phyloP scores from a whole-genome alignment of 2,888 invertebrate genomes.

The Cryptus armator region DNA sequence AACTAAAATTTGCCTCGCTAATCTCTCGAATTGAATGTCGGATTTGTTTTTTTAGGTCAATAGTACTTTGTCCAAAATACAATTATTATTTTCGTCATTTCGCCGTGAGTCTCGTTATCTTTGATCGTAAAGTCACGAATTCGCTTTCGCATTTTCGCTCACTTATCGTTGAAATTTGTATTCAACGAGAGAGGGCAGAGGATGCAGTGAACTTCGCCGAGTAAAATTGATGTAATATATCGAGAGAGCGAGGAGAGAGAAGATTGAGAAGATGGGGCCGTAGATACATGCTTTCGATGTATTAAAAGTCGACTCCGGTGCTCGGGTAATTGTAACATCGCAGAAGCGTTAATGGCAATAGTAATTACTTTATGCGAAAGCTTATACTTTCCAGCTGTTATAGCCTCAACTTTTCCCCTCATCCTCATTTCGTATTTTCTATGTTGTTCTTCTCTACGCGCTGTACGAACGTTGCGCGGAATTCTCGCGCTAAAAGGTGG shows the following conservation, averaged over 20 bases:
- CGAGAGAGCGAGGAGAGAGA: not conserved
- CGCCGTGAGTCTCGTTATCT: not conserved
- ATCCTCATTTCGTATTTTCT: slow-evolving; percentile 53
- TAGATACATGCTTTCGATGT: slow-evolving; percentile 31
- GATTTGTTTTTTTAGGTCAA: not conserved
- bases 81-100: not conserved
- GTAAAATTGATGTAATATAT: slow-evolving; percentile 46
- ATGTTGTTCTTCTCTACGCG: slow-evolving; percentile 17
- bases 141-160: not conserved
- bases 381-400: slow-evolving; percentile 28
- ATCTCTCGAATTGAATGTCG: not conserved
- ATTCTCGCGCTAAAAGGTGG: slow-evolving; percentile 36
- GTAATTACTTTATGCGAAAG: slow-evolving; percentile 64
- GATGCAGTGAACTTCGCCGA: slow-evolving; percentile 16
- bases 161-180: slow-evolving; percentile 8
- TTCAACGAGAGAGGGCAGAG: not conserved
- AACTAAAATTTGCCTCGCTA: not conserved
- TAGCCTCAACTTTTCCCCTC: slow-evolving; percentile 14
- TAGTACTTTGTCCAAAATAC: not conserved
- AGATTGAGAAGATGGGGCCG: not conserved
- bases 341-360: slow-evolving; percentile 61
- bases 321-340: slow-evolving; percentile 58
- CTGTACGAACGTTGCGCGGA: slow-evolving; percentile 20
- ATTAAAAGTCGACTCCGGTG: slow-evolving; percentile 53
- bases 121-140: slow-evolving; percentile 3